Conservation (phyloP, 2,797 vertebrate genomes). For the Parauchenoglanis ngamensis region DNA sequence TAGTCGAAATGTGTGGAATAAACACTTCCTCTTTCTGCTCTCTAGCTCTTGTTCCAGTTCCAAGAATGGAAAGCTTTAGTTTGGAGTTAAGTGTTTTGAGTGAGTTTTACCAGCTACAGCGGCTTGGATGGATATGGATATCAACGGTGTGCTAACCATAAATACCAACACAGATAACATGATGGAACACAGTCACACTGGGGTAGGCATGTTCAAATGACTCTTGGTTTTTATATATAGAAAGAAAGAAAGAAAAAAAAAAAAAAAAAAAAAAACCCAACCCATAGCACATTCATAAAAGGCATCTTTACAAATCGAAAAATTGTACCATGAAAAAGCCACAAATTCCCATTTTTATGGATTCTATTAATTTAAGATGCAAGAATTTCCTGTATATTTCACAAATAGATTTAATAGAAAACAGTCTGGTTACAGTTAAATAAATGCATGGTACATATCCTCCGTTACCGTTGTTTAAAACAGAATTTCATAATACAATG, state of each 20-base stretch:
- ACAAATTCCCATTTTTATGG: not conserved
- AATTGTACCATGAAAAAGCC: slow-evolving; percentile 16
- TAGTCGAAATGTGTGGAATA: not conserved
- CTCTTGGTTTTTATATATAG: not conserved
- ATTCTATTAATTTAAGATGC: not conserved
- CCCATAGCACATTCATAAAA: not conserved
- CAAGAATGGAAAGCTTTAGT: not conserved
- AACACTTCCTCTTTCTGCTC: slow-evolving; percentile 29
- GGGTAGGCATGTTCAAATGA: not conserved
- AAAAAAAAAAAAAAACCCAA: not conserved
- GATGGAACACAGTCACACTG: slow-evolving; percentile 10
- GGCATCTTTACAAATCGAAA: slow-evolving; percentile 7
- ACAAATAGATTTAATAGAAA: not conserved
- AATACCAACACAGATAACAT: not conserved
- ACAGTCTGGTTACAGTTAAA: not conserved
- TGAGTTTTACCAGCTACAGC: not conserved
- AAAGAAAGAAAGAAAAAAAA: not conserved
- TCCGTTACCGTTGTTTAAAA: not conserved
- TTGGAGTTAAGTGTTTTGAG: not conserved
- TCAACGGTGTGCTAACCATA: not conserved
- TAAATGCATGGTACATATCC: not conserved
- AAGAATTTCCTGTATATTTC: not conserved
- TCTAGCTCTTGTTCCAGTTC: not conserved
- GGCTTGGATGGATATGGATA: not conserved
- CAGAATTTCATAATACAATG: not conserved